Conservation (phyloP, 2,113 vertebrate genomes). For the Egretta garzetta region DNA sequence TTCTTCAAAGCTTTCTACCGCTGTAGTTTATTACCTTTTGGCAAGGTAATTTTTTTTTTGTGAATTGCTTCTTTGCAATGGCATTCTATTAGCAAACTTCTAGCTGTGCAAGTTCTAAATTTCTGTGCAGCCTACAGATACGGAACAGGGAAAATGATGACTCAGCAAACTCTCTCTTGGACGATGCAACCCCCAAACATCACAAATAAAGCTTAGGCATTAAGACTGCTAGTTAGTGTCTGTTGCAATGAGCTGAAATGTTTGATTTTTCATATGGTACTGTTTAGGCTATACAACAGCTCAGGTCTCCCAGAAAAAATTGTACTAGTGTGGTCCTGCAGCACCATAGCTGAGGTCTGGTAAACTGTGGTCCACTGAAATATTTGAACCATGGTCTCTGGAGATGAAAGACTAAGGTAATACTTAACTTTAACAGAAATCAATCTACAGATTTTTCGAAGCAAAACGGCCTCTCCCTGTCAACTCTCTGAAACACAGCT, state of each 20-base stretch:
- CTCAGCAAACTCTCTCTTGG: not conserved
- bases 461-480: not conserved
- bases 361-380: not conserved
- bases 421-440: not conserved
- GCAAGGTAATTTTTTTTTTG: not conserved
- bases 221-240: not conserved
- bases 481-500: not conserved
- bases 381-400: not conserved
- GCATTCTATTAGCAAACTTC: not conserved
- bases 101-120: not conserved
- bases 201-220: not conserved
- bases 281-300: not conserved
- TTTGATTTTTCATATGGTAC: not conserved
- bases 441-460: not conserved
- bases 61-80: not conserved
- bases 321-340: not conserved
- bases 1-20: not conserved
- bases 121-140: not conserved
- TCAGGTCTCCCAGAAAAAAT: not conserved
- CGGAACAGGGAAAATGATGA: not conserved
- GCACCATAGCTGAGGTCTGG: not conserved
- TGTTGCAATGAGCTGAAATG: not conserved
- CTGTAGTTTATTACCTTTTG: not conserved
- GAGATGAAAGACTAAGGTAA: not conserved
- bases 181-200: not conserved